Base-by-base conservation (phyloP, 2,888 invertebrate species). In the Plagiodera versicolora region DNA sequence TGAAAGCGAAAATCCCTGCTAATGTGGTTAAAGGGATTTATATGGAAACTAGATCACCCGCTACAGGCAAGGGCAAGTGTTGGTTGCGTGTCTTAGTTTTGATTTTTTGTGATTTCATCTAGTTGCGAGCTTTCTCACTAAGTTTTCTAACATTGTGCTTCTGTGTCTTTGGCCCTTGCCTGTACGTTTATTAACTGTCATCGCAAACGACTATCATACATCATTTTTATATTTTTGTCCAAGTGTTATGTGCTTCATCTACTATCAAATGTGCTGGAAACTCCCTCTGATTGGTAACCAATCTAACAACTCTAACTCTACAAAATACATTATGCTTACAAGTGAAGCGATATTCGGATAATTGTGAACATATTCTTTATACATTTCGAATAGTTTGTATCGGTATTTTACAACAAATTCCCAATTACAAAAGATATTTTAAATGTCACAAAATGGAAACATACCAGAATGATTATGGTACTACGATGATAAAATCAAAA, bases 1-100 rank as follows among this genome's bases (percentile, higher is more conserved):
- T 93, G 83, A 94, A 94, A 85, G 91, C 91, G 77, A 89, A 89
- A 76, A 84, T 92, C 77, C 91, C 91, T 67, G 85, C 84, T 70
- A 83, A 83, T 73, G 85, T 87, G 80, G 82, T 81, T 65, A 75
- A 72, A 62, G 80, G 79, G 51, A 81, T 81, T 72, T 78, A 79
- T 64, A 73, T 78, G 72, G 79, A 78, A 57, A 76, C 79, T 39
- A 70, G 77, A 53, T 69, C 75, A 18, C 70, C 74, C 45, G 67
- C 73, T 71, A 75, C 81, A 81, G 81, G 81, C 81, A 81, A 81
- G 81, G 80, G 80, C 79, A 69, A 74, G 73, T 72, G 70, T 50
- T 17, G 58, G 18, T 58, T 51, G 44, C 45, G 32, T 52, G 35
- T 51, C 45, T 56, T 59, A 30, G 49, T 58, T 60, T 39, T 28